A percentile compares a stretch with the other conserved stretches of the same genome.
Evolutionary conservation across 2,113 vertebrate genomes (phyloP).

Genomic region (Urocynchramus pylzowi): DNA sequence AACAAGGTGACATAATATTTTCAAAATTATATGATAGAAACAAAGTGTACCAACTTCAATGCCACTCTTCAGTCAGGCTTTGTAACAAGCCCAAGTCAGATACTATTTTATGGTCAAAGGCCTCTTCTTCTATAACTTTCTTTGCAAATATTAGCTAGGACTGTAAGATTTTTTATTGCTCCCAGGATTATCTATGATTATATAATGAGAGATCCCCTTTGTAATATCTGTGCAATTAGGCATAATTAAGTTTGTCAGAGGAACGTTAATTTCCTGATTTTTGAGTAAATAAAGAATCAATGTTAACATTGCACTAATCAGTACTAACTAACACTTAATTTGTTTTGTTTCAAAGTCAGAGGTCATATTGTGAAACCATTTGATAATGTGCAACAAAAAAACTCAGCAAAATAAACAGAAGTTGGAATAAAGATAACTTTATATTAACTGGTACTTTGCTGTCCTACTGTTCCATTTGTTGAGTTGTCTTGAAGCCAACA

Average conservation of each 20-base stretch:
- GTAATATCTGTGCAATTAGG: slow-evolving; percentile 43
- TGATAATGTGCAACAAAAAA: not conserved
- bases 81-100: not conserved
- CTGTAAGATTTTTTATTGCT: not conserved
- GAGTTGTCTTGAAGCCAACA: slow-evolving; percentile 13
- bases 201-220: slow-evolving; percentile 27
- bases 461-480: slow-evolving; percentile 21
- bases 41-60: not conserved
- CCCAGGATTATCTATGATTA: not conserved
- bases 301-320: slow-evolving; percentile 47
- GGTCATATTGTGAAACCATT: slow-evolving; percentile 41
- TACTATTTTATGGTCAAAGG: not conserved
- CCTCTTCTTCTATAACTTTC: not conserved
- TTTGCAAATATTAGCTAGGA: not conserved
- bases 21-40: slow-evolving; percentile 13
- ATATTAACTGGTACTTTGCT: slow-evolving; percentile 29
- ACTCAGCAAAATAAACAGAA: slow-evolving; percentile 9
- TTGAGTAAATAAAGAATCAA: slow-evolving; percentile 47
- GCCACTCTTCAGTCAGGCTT: not conserved
- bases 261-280: slow-evolving; percentile 55
- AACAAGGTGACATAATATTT: slow-evolving; percentile 26
- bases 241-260: slow-evolving; percentile 52
- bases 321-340: slow-evolving; percentile 44
- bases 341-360: slow-evolving; percentile 53
- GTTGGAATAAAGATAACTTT: slow-evolving; percentile 34